Percentiles rank a stretch among this genome's conserved stretches.
Conservation (phyloP, 1,140 invertebrate genomes). For the Musca vetustissima region DNA sequence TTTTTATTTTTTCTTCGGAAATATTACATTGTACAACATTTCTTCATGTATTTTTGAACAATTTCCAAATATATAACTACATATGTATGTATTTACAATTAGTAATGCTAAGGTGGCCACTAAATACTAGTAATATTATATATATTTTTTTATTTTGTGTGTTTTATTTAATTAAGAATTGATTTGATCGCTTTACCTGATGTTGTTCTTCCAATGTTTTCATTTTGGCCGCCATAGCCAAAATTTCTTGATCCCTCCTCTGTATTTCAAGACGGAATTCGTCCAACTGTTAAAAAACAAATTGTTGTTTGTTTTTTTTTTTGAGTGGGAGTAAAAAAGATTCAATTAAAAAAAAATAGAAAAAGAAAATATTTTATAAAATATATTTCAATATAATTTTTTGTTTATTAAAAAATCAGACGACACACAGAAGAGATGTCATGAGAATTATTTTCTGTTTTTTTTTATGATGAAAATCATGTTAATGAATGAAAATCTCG, state of each 20-base stretch:
- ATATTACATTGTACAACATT: no score
- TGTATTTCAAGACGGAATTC: conserved; percentile 92
- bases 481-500: no score
- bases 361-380: not conserved
- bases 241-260: conserved; percentile 91
- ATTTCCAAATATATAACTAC: no score
- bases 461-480: no score
- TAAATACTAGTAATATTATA: not conserved
- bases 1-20: no score
- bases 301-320: conserved; percentile 22
- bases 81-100: no score
- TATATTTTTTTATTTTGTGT: not conserved
- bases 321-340: not conserved
- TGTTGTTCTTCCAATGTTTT: conserved; percentile 97
- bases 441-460: no score
- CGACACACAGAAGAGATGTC: not conserved
- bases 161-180: not conserved
- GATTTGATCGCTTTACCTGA: conserved; percentile 57
- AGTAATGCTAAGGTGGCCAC: not conserved
- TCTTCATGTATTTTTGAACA: no score
- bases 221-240: conserved; percentile 95
- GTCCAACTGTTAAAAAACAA: conserved; percentile 81
- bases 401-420: conserved; percentile 1
- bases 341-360: not conserved
- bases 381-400: no score